Evolutionary conservation across 1,140 invertebrate genomes (phyloP).

Genomic region (Bombus pyrosoma): DNA sequence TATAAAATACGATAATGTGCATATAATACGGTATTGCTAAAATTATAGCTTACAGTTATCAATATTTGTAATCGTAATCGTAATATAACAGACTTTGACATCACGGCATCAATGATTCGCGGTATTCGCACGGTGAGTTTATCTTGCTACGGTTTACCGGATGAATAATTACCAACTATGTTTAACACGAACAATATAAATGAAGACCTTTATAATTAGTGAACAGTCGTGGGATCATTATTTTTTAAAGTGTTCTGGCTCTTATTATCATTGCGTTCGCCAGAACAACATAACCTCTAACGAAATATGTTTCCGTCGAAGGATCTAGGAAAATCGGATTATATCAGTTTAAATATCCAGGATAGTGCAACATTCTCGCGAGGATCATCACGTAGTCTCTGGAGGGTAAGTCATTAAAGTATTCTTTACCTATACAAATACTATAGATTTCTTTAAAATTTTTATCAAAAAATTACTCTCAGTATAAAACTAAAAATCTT

Average conservation of each 20-base stretch:
- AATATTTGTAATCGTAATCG: too few relatives aligned
- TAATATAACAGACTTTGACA: background rate
- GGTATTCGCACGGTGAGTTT: background rate
- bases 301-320: slow-evolving; percentile 75
- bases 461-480: background rate
- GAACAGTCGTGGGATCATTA: slow-evolving; percentile 10
- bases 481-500: background rate
- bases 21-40: background rate
- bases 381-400: slow-evolving; percentile 78
- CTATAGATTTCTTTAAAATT: background rate
- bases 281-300: slow-evolving; percentile 66
- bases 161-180: slow-evolving; percentile 4
- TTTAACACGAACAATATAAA: slow-evolving; percentile 49
- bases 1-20: background rate
- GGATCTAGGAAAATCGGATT: slow-evolving; percentile 74
- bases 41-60: background rate
- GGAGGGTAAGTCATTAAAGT: slow-evolving; percentile 76
- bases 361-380: slow-evolving; percentile 72
- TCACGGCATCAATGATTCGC: background rate
- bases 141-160: background rate
- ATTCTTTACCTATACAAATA: too few relatives aligned
- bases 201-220: slow-evolving; percentile 52
- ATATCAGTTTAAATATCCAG: slow-evolving; percentile 80
- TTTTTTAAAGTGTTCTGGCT: slow-evolving; percentile 51
- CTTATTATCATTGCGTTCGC: slow-evolving; percentile 22